phyloP scores from a whole-genome alignment of 2,888 invertebrate species.

The Dorcus hopei region DNA sequence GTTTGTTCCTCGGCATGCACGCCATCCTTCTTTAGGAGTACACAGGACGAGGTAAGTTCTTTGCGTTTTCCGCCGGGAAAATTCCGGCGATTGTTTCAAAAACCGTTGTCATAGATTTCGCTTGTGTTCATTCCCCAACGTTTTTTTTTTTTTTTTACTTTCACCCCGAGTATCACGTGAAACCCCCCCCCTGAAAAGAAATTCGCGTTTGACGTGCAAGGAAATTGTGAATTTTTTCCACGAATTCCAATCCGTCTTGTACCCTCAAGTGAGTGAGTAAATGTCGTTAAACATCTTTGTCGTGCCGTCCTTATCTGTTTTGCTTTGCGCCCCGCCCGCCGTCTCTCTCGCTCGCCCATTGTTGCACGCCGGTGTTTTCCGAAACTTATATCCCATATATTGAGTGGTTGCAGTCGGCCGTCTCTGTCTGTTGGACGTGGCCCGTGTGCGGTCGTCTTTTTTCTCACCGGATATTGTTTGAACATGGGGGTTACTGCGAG shows the following conservation, averaged over 20 bases:
- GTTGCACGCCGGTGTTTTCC: slow-evolving; percentile 11
- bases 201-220: too few relatives aligned
- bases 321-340: not conserved
- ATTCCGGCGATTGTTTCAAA: slow-evolving; percentile 2
- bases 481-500: slow-evolving; percentile 23
- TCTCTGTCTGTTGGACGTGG: not conserved
- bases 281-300: slow-evolving; percentile 10
- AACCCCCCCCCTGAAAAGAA: too few relatives aligned
- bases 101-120: slow-evolving; percentile 13
- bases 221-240: too few relatives aligned
- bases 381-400: slow-evolving; percentile 13
- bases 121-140: not conserved
- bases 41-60: not conserved
- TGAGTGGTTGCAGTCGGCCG: slow-evolving; percentile 4
- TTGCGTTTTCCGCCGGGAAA: slow-evolving; percentile 5
- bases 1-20: not conserved
- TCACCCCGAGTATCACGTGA: too few relatives aligned
- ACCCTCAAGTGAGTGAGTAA: slow-evolving; percentile 3
- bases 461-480: slow-evolving; percentile 29
- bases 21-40: not conserved
- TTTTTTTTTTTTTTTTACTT: too few relatives aligned
- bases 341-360: slow-evolving; percentile 10
- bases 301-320: slow-evolving; percentile 4
- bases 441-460: slow-evolving; percentile 5
- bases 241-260: too few relatives aligned